Percentiles rank a stretch among this genome's conserved stretches.
These are phyloP conservation scores for Odontamblyopus lacepedii DNA, from an alignment of 2,797 vertebrate genomes.

Conservation along the genomic window DNA sequence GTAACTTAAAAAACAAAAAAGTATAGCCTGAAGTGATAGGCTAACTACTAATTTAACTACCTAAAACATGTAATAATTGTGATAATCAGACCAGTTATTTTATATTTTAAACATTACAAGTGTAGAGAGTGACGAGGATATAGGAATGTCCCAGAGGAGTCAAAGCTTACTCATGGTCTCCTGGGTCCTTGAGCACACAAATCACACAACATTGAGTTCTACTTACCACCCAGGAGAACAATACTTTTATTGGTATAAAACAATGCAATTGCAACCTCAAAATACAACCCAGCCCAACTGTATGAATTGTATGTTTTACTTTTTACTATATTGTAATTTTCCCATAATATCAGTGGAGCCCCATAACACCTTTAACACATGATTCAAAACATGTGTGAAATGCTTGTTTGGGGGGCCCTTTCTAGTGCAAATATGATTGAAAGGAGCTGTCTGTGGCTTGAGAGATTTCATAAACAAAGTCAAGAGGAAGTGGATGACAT, in stretches of 20 bases:
- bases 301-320: not conserved
- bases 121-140: conserved; percentile 3
- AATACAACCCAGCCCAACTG: not conserved
- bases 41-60: not conserved
- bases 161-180: conserved; percentile 34
- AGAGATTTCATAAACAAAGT: conserved; percentile 53
- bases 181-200: conserved; percentile 17
- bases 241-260: not conserved
- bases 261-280: not conserved
- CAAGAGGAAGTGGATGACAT: conserved; percentile 54
- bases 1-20: not conserved
- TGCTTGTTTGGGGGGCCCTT: conserved; percentile 16
- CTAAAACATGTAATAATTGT: not conserved
- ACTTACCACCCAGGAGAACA: not conserved
- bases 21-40: not conserved
- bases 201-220: conserved; percentile 11
- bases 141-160: conserved; percentile 19
- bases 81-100: not conserved
- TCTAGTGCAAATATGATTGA: conserved; percentile 21
- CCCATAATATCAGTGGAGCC: not conserved
- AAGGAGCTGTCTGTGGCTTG: conserved; percentile 30
- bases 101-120: not conserved
- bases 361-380: not conserved
- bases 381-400: conserved; percentile 12
- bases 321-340: not conserved